Evolutionary conservation across 2,113 vertebrate genomes (phyloP), one percentile per base, ranked within the genome.

Genomic region (Gymnarchus niloticus): DNA sequence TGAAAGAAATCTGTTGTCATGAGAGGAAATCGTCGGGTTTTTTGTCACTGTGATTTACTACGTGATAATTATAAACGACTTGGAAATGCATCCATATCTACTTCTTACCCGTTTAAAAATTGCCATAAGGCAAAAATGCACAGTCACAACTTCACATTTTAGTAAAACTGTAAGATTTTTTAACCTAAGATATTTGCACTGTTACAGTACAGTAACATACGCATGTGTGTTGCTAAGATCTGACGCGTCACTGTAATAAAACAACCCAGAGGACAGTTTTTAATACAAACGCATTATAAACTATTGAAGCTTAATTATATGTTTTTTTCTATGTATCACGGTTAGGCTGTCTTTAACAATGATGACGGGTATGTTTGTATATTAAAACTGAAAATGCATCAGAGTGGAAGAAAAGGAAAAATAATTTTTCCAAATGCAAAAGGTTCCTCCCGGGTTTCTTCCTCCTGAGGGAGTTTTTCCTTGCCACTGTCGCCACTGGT

Each of bases 361-460:
- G 59, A 65, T 8, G 8, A 65, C 23, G 25, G 12, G 25, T 19
- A 51, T 56, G 56, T 54, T 82, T 28, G 1, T 25, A 52, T 6
- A 33, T 83, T 23, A 8, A 59, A 33, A 41, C 9, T 23, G 48
- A 17, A 51, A 46, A 56, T 17, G 28, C 61, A 89, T 88, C 83
- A 17, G 87, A 88, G 87, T 12, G 1, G 56, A 57, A 83, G 52
- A 61, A 84, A 65, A 81, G 57, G 61, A 84, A 88, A 85, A 5
- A 85, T 83, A 41, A 56, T 83, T 81, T 41, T 19, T 57, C 83
- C 89, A 87, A 90, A 86, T 89, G 90, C 89, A 87, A 90, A 84
- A 82, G 54, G 19, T 6, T 48, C 59, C 83, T 85, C 77, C 44
- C 61, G 87, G 89, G 88, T n/a, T 56, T n/a, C n/a, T n/a, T n/a